phyloP scores from a whole-genome alignment of 2,113 vertebrate genomes.

The Melanerpes aurifrons region DNA sequence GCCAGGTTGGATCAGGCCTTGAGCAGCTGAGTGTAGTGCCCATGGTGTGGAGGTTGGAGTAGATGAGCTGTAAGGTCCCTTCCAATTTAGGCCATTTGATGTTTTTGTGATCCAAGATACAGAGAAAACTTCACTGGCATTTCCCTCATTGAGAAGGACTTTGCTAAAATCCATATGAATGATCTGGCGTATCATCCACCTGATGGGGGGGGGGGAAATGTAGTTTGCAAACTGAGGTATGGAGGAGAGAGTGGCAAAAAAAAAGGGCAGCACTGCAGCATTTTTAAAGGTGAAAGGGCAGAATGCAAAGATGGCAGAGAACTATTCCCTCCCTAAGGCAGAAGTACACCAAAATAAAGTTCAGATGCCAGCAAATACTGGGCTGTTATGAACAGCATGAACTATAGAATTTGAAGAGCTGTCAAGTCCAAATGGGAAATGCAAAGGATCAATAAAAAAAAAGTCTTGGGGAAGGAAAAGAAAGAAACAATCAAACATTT shows the following conservation, averaged over 20 bases:
- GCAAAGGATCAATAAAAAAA: neutral
- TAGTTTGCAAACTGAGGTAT: neutral
- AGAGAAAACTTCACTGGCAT: neutral
- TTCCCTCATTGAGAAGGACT: neutral
- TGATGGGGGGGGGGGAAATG: too few relatives aligned
- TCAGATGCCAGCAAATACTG: neutral
- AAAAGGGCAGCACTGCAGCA: neutral
- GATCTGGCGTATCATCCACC: neutral
- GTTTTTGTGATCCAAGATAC: neutral
- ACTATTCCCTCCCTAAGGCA: neutral
- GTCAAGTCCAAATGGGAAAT: neutral
- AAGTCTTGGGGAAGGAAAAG: too few relatives aligned
- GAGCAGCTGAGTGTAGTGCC: too few relatives aligned
- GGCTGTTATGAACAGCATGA: neutral
- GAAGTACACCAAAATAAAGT: neutral
- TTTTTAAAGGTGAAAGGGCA: neutral
- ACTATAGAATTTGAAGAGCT: neutral
- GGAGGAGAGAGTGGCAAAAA: neutral
- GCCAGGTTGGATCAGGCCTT: too few relatives aligned
- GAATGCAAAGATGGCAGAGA: accelerated
- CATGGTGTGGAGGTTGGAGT: too few relatives aligned
- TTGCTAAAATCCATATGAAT: neutral
- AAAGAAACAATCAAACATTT: too few relatives aligned
- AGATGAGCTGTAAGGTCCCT: too few relatives aligned
- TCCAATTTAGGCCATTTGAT: too few relatives aligned